phyloP scores from a whole-genome alignment of 1,140 invertebrate genomes.

The Luehdorfia chinensis region DNA sequence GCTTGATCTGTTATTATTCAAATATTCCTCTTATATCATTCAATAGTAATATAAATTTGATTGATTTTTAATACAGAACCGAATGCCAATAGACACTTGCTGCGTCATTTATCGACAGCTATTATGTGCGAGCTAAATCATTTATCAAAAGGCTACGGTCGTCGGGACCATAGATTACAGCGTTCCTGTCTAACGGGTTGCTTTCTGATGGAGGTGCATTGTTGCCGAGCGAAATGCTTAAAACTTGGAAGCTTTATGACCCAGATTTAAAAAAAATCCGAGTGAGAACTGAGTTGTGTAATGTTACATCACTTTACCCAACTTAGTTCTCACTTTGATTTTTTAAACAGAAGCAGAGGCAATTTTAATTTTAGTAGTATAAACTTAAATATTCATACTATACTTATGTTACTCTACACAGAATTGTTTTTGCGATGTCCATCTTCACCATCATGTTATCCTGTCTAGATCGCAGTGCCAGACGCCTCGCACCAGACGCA shows the following conservation, averaged over 20 bases:
- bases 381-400: no score
- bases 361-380: no score
- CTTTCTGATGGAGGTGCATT: neutral
- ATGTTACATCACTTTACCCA: neutral
- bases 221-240: neutral
- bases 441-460: no score
- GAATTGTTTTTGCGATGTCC: no score
- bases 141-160: slow-evolving; percentile 2
- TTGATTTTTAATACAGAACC: no score
- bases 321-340: neutral
- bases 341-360: no score
- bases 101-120: slow-evolving; percentile 3
- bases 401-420: no score
- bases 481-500: no score
- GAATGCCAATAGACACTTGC: slow-evolving; percentile 4
- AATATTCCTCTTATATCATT: no score
- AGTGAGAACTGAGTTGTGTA: neutral
- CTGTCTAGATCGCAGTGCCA: no score
- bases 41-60: no score
- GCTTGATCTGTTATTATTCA: no score
- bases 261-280: neutral
- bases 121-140: neutral
- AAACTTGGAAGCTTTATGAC: neutral
- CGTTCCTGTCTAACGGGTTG: neutral
- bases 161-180: neutral